These are phyloP conservation scores for Leucoraja erinaceus DNA, from an alignment of 2,113 vertebrate species.

Conservation along the genomic window DNA sequence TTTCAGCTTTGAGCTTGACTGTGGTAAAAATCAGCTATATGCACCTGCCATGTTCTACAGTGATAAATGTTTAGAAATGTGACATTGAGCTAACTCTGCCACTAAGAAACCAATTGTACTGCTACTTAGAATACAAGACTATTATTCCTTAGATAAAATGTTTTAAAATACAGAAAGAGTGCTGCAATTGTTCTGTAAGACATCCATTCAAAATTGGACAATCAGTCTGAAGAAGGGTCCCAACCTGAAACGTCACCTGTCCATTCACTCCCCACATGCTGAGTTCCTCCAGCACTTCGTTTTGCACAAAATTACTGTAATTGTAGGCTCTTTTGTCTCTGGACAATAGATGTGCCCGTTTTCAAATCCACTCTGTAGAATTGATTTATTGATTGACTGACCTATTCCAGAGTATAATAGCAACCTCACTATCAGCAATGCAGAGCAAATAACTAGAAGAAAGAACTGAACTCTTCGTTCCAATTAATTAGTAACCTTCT, in stretches of 20 bases:
- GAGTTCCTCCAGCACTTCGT: no score
- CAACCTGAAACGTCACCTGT: no score
- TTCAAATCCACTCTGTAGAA: constrained; percentile 18
- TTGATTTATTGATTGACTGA: constrained; percentile 23
- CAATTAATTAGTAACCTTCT: not conserved
- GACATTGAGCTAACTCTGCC: not conserved
- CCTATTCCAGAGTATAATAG: not conserved
- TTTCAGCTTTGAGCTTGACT: not conserved
- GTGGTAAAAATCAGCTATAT: not conserved
- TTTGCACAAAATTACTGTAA: no score
- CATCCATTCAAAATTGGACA: not conserved
- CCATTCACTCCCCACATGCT: no score
- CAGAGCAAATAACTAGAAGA: constrained; percentile 24
- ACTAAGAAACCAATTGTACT: not conserved
- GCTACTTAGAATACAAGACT: not conserved
- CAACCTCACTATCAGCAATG: not conserved
- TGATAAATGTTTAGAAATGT: not conserved
- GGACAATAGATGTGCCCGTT: not conserved
- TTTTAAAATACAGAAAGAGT: not conserved
- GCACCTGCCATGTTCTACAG: not conserved
- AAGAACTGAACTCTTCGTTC: constrained; percentile 19
- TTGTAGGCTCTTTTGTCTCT: no score
- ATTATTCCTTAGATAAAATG: no score
- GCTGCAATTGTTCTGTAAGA: not conserved
- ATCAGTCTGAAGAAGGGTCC: no score